These are phyloP conservation scores for Andrena camellia DNA, from an alignment of 2,888 invertebrate species.

Conservation along the genomic window DNA sequence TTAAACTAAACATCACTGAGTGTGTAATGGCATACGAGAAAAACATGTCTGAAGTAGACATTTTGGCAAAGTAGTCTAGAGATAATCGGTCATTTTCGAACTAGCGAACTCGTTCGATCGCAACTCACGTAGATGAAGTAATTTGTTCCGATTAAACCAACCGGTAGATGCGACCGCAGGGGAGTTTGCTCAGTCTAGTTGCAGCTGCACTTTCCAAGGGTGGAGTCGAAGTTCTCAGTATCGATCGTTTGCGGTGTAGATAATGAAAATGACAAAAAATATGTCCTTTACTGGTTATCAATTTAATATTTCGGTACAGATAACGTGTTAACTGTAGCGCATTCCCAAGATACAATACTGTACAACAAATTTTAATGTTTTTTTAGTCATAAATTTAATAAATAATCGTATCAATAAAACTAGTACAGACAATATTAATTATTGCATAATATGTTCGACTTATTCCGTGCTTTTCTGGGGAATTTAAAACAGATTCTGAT, in stretches of 20 bases:
- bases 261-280: conserved; percentile 65
- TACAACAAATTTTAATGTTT: neutral
- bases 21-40: neutral
- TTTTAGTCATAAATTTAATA: neutral
- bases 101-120: conserved; percentile 70
- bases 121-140: conserved; percentile 74
- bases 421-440: too few relatives aligned
- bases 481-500: too few relatives aligned
- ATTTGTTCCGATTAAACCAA: conserved; percentile 78
- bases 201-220: conserved; percentile 41
- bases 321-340: too few relatives aligned
- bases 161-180: conserved; percentile 53
- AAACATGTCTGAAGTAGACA: conserved; percentile 18
- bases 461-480: too few relatives aligned
- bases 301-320: neutral
- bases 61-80: conserved; percentile 52
- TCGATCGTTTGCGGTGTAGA: conserved; percentile 69
- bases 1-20: neutral
- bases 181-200: conserved; percentile 38
- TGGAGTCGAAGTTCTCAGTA: conserved; percentile 32
- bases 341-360: too few relatives aligned
- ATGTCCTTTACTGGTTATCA: conserved; percentile 21
- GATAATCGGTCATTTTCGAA: conserved; percentile 54
- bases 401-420: too few relatives aligned
- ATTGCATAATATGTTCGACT: too few relatives aligned